Conservation (phyloP, 2,888 invertebrate species). For the Lypha dubia region DNA sequence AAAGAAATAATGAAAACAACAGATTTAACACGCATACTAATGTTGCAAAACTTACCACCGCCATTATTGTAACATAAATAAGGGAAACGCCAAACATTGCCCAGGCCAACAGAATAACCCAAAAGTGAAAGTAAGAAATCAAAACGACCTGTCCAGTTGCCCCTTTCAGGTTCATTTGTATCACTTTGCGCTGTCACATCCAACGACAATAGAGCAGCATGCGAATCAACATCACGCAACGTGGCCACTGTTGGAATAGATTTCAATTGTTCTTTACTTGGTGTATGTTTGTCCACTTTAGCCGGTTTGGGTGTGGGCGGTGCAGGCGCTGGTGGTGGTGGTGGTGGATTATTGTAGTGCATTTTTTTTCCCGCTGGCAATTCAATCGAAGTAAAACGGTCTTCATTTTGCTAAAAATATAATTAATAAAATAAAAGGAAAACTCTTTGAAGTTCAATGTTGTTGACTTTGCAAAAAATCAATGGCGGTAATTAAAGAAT, state of each 20-base stretch:
- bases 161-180: constrained; percentile 85
- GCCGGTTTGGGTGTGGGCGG: constrained; percentile 70
- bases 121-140: constrained; percentile 89
- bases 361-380: constrained; percentile 74
- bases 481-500: background rate
- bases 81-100: constrained; percentile 90
- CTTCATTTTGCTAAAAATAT: constrained; percentile 78
- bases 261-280: constrained; percentile 34
- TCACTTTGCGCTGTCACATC: constrained; percentile 74
- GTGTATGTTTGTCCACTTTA: constrained; percentile 68
- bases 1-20: background rate
- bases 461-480: constrained; percentile 5
- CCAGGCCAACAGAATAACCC: constrained; percentile 89
- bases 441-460: background rate
- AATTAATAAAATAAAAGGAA: background rate
- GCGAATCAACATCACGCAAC: constrained; percentile 80
- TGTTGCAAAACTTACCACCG: constrained; percentile 84
- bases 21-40: background rate
- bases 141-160: constrained; percentile 90
- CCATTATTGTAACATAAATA: constrained; percentile 91
- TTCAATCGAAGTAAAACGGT: constrained; percentile 78
- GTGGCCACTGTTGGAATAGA: constrained; percentile 76
- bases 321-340: constrained; percentile 59
- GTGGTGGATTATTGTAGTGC: constrained; percentile 66
- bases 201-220: constrained; percentile 79